Percentiles rank a stretch among this genome's conserved stretches.
phyloP scores from a whole-genome alignment of 2,797 vertebrate genomes.

The Pseudomugil tenellus region DNA sequence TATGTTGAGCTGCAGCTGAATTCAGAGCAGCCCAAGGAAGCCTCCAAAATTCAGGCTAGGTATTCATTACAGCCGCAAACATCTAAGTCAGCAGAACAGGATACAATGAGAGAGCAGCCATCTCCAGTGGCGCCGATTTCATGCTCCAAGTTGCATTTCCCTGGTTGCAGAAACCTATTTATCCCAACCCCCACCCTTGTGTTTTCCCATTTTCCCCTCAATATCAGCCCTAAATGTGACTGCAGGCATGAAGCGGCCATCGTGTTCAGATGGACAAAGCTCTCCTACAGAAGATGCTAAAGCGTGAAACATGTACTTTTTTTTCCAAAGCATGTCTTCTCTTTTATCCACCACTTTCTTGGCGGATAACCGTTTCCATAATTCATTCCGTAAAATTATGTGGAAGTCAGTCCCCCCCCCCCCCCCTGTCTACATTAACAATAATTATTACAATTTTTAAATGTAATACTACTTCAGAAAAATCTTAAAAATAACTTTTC shows the following conservation, averaged over 20 bases:
- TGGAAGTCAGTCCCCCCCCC: too few relatives aligned
- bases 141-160: conserved; percentile 56
- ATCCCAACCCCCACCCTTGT: conserved; percentile 44
- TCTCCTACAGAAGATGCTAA: conserved; percentile 28
- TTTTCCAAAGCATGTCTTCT: too few relatives aligned
- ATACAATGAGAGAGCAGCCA: conserved; percentile 46
- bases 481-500: too few relatives aligned
- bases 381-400: too few relatives aligned
- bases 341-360: too few relatives aligned
- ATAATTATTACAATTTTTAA: too few relatives aligned
- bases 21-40: conserved; percentile 53
- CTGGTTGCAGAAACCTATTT: conserved; percentile 29
- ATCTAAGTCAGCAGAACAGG: conserved; percentile 70
- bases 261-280: conserved; percentile 9
- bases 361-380: too few relatives aligned
- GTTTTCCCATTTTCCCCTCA: conserved; percentile 34
- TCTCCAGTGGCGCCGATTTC: conserved; percentile 65
- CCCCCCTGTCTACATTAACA: too few relatives aligned
- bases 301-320: neutral
- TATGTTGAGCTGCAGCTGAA: conserved; percentile 52
- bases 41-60: conserved; percentile 52
- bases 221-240: conserved; percentile 38
- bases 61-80: conserved; percentile 72
- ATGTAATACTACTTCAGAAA: too few relatives aligned
- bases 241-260: conserved; percentile 46